These are phyloP conservation scores for Pycnomerus fuliginosus DNA, from an alignment of 2,888 invertebrate genomes.

Conservation along the genomic window DNA sequence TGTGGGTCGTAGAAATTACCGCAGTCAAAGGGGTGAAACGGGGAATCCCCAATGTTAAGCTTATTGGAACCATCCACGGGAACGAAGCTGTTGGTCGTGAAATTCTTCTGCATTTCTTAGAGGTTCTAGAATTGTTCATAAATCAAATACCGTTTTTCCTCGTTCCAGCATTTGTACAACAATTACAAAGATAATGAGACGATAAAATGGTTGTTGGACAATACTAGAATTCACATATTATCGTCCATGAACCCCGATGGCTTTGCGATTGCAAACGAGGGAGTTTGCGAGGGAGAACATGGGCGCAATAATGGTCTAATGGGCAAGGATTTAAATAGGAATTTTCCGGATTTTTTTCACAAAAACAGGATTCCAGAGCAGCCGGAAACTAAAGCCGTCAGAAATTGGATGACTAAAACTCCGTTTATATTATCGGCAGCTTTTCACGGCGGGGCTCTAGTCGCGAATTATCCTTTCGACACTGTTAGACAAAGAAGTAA, in stretches of 20 bases:
- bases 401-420: constrained; percentile 58
- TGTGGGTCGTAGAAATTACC: constrained; percentile 61
- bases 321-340: constrained; percentile 57
- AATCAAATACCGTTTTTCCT: background rate
- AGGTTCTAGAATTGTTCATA: constrained; percentile 38
- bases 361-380: constrained; percentile 51
- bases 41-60: constrained; percentile 67
- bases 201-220: constrained; percentile 61
- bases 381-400: constrained; percentile 61
- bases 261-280: constrained; percentile 51
- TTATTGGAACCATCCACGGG: constrained; percentile 74
- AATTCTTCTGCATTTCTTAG: constrained; percentile 60
- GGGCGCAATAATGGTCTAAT: constrained; percentile 42
- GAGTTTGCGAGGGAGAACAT: constrained; percentile 36
- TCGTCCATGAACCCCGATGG: constrained; percentile 79
- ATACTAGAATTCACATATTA: constrained; percentile 70
- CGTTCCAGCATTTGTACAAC: constrained; percentile 53
- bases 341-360: constrained; percentile 63
- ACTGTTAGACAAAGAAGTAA: constrained; percentile 52
- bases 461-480: constrained; percentile 71
- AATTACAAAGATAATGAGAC: constrained; percentile 53
- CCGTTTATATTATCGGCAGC: constrained; percentile 65
- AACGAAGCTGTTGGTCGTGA: constrained; percentile 70
- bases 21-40: constrained; percentile 44
- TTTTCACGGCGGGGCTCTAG: constrained; percentile 66